A percentile compares a stretch with the other conserved stretches of the same genome.
Evolutionary conservation across 2,888 invertebrate species (phyloP).

Genomic region (Xanthorhoe spadicearia): DNA sequence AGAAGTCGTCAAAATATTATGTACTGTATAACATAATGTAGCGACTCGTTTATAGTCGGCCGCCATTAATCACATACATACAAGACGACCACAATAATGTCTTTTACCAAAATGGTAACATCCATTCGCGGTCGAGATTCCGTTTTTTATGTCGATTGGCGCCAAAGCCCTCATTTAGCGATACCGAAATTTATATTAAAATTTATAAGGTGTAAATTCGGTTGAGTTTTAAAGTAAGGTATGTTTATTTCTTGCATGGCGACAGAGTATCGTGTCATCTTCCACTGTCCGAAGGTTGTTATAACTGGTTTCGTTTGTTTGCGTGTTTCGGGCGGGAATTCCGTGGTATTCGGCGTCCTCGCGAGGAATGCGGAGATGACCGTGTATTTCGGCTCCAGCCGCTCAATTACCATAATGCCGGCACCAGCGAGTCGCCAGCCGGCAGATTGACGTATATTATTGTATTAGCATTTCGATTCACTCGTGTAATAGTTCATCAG

Average conservation of each 20-base stretch:
- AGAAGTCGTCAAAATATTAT: constrained; percentile 47
- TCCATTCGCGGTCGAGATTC: constrained; percentile 41
- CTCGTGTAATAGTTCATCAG: constrained; percentile 46
- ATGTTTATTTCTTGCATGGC: constrained; percentile 38
- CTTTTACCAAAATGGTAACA: constrained; percentile 44
- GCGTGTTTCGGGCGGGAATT: constrained; percentile 64
- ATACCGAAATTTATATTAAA: constrained; percentile 12
- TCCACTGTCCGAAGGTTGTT: constrained; percentile 45
- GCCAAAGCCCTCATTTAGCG: constrained; percentile 34
- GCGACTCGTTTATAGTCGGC: constrained; percentile 61
- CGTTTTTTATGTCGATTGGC: constrained; percentile 46
- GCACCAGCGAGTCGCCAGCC: constrained; percentile 57
- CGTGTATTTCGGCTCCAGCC: constrained; percentile 65
- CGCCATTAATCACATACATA: constrained; percentile 48
- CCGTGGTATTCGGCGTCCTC: constrained; percentile 61
- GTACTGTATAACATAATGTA: constrained; percentile 47
- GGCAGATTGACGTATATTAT: constrained; percentile 40
- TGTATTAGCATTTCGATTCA: constrained; percentile 33
- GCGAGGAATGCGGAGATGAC: constrained; percentile 81
- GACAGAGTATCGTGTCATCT: constrained; percentile 45
- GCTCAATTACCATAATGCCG: constrained; percentile 70
- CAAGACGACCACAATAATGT: constrained; percentile 34
- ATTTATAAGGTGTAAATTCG: constrained; percentile 25
- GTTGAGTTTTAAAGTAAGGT: constrained; percentile 16
- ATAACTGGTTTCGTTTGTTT: constrained; percentile 50